These are phyloP conservation scores for Rhynchomys soricoides DNA, from an alignment of 2,113 vertebrate species.

Conservation along the genomic window DNA sequence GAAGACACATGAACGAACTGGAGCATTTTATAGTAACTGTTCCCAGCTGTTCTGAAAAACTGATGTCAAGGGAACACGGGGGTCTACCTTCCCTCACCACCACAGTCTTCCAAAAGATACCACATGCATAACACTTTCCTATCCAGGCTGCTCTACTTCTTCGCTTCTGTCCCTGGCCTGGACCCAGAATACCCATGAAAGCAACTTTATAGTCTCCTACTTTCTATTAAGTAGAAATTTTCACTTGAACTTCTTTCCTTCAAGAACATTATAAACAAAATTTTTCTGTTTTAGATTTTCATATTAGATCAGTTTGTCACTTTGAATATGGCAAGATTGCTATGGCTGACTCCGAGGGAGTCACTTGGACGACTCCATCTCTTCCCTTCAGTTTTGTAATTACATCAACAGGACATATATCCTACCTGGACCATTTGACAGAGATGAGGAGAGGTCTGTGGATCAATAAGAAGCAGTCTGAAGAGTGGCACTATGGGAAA, in stretches of 20 bases:
- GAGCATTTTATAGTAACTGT: neutral
- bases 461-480: neutral
- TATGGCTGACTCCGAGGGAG: neutral
- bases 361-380: neutral
- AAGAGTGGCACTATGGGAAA: neutral
- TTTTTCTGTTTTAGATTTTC: constrained; percentile 17
- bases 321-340: neutral
- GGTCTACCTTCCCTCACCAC: neutral
- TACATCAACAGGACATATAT: neutral
- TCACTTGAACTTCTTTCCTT: neutral
- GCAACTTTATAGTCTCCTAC: neutral
- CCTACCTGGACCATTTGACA: neutral
- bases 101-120: neutral
- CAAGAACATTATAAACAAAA: neutral
- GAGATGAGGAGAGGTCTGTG: neutral
- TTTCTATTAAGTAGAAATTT: neutral
- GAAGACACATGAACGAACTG: neutral
- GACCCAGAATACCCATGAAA: neutral
- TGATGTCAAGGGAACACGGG: neutral
- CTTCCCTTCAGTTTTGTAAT: neutral
- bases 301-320: neutral
- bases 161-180: neutral
- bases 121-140: neutral
- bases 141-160: neutral
- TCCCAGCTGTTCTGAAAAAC: neutral